These are phyloP conservation scores for Tolypeutes matacus DNA, from an alignment of 2,797 vertebrate species.

Conservation along the genomic window DNA sequence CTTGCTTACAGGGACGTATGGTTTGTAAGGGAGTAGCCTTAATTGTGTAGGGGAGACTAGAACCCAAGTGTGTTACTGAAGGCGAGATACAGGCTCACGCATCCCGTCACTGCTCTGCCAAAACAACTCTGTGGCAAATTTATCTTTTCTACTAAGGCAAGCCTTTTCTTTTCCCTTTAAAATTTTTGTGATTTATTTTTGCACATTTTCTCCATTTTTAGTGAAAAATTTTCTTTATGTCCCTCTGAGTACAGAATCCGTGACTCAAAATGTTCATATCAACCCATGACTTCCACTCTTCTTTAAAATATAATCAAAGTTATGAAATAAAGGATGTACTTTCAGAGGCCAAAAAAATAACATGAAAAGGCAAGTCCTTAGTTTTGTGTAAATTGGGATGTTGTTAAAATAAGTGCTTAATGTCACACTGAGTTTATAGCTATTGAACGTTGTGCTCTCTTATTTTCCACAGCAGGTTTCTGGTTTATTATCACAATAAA, in stretches of 20 bases:
- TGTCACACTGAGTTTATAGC: not conserved
- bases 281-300: not conserved
- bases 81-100: not conserved
- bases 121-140: not conserved
- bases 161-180: not conserved
- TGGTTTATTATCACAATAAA: not conserved
- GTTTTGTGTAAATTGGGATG: not conserved
- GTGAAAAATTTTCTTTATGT: not conserved
- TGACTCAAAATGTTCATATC: not conserved
- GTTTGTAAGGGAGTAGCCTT: too few relatives aligned
- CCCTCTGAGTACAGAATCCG: not conserved
- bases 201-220: not conserved
- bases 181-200: not conserved
- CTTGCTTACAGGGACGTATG: not conserved
- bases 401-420: not conserved
- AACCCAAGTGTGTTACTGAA: rapidly evolving
- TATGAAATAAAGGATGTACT: not conserved
- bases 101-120: rapidly evolving
- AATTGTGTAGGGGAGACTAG: not conserved
- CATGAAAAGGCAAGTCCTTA: not conserved
- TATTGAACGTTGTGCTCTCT: not conserved
- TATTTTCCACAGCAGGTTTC: not conserved
- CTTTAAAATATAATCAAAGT: not conserved
- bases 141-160: not conserved
- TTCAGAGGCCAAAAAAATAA: not conserved